Evolutionary conservation across 2,797 vertebrate genomes (phyloP).

Genomic region (Carduelis carduelis): DNA sequence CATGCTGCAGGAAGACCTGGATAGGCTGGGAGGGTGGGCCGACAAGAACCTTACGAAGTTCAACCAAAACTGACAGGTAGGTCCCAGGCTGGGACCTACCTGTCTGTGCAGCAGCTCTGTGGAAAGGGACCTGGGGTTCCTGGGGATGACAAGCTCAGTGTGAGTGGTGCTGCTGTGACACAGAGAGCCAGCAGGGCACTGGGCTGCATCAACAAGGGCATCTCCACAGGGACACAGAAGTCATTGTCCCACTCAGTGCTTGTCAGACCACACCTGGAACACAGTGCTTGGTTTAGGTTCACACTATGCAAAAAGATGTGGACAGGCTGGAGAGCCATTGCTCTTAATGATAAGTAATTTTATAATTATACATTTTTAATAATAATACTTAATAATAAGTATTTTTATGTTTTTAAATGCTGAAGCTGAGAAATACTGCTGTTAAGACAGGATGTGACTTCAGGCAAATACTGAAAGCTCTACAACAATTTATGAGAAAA

Average conservation of each 20-base stretch:
- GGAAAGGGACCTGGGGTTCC: background rate
- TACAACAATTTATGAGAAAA: background rate
- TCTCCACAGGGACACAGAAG: background rate
- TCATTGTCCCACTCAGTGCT: background rate
- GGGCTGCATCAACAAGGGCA: background rate
- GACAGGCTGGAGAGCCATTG: background rate
- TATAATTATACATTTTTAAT: background rate
- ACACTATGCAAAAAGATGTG: background rate
- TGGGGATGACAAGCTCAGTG: background rate
- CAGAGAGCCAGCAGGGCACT: rapidly evolving
- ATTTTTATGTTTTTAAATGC: background rate
- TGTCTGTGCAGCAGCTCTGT: background rate
- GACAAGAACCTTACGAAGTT: background rate
- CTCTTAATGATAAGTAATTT: background rate
- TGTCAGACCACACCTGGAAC: background rate
- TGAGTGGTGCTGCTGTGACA: background rate
- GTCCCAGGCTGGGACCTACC: background rate
- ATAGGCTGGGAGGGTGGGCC: background rate
- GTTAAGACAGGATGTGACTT: background rate
- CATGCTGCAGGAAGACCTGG: background rate
- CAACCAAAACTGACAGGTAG: background rate
- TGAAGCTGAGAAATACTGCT: background rate
- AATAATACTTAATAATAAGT: background rate
- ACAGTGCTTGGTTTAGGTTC: rapidly evolving
- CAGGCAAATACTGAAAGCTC: background rate